Conservation (phyloP, 2,113 vertebrate species). For the Raja brachyura region DNA sequence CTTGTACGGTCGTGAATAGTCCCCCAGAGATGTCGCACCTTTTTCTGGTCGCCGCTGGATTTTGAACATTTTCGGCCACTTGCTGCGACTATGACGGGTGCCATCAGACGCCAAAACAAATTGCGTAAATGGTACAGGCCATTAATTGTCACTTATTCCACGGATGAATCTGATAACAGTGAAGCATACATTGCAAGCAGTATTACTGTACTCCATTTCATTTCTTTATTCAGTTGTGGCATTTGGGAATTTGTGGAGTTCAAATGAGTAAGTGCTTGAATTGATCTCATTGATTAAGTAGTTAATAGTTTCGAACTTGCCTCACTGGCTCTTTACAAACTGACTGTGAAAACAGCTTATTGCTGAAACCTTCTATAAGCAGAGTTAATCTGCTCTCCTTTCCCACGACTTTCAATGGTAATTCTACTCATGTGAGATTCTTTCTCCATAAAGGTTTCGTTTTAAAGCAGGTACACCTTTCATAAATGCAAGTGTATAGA, state of each 20-base stretch:
- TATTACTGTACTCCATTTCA: not conserved
- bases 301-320: constrained; percentile 1
- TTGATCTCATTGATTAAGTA: constrained; percentile 26
- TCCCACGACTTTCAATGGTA: not conserved
- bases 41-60: too few relatives aligned
- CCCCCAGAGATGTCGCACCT: too few relatives aligned
- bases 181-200: not conserved
- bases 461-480: too few relatives aligned
- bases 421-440: not conserved
- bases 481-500: too few relatives aligned
- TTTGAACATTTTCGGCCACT: too few relatives aligned
- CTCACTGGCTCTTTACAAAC: not conserved
- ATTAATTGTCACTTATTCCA: not conserved
- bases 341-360: not conserved
- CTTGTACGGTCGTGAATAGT: too few relatives aligned
- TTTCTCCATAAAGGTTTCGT: too few relatives aligned
- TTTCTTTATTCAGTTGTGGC: not conserved
- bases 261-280: not conserved
- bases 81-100: too few relatives aligned
- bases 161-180: not conserved
- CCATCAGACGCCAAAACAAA: too few relatives aligned
- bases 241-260: not conserved
- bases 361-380: not conserved
- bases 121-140: too few relatives aligned
- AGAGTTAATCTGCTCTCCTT: not conserved